A percentile compares a stretch with the other conserved stretches of the same genome.
These are phyloP conservation scores for Podocnemis expansa DNA, from an alignment of 2,113 vertebrate genomes.

Conservation along the genomic window DNA sequence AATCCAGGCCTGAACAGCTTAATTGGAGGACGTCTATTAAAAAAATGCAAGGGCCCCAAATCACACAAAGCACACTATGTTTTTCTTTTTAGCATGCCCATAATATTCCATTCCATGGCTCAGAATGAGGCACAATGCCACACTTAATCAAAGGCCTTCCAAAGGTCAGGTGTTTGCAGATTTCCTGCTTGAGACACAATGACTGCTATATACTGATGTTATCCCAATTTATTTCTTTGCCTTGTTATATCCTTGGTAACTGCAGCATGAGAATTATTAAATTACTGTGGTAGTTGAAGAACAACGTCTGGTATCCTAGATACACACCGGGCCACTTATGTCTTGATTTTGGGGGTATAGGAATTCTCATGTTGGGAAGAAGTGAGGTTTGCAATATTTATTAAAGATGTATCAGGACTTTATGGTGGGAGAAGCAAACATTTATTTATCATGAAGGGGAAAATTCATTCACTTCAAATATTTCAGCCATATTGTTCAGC, in stretches of 20 bases:
- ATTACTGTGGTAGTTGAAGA: neutral
- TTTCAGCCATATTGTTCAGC: neutral
- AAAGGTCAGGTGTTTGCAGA: conserved; percentile 55
- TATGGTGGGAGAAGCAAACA: neutral
- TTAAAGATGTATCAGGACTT: neutral
- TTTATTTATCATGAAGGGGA: neutral
- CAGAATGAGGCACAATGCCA: neutral
- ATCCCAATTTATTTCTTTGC: neutral
- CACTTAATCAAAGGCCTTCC: conserved; percentile 45
- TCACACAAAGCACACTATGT: neutral
- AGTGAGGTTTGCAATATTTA: neutral
- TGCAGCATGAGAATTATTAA: conserved; percentile 11
- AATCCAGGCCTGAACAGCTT: neutral
- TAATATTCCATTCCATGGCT: conserved; percentile 48
- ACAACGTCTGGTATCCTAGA: conserved; percentile 40
- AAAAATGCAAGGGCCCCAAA: conserved; percentile 9
- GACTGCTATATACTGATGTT: conserved; percentile 14
- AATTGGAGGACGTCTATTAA: neutral
- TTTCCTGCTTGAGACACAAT: conserved; percentile 41
- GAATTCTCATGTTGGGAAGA: conserved; percentile 6
- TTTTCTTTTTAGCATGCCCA: conserved; percentile 2
- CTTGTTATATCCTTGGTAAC: neutral
- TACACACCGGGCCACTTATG: neutral
- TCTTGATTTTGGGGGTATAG: conserved; percentile 25
- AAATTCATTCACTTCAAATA: accelerated